Base-by-base conservation (phyloP, 1,140 invertebrate genomes). In the Pseudomyrmex flavicornis region DNA sequence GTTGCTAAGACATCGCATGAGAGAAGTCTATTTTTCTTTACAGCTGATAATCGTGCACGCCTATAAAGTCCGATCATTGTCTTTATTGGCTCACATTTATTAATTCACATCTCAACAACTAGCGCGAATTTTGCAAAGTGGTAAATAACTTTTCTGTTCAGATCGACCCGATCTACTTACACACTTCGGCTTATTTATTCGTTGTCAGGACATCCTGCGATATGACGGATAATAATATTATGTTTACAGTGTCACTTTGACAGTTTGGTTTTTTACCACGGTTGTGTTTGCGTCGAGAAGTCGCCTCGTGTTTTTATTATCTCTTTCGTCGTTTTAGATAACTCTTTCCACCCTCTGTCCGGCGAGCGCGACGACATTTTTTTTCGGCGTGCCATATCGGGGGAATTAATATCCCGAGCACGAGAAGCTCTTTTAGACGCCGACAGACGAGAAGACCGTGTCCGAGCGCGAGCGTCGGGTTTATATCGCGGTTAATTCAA, bases 181-280 rank as follows among this genome's bases (percentile, higher is more conserved):
- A 17, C 17, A 17, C 17, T 17, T 17, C 17, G 17, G 17, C 17
- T 17, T 17, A 17, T 17, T 17, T 17, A 17, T 17, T 17, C 17
- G 17, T 17, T 17, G 17, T 17, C 17, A 17, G 17, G 17, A 17
- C 17, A 17, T 0, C 17, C 17, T 17, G 17, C 0, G n/a, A 17
- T 17, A 17, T 17, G 0, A 89, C 89, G 48, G 52, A 77, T 17
- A 66, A 52, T 89, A 89, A 88, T 84, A 86, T 86, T 72, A 70
- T 72, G 48, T 83, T 70, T 35, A 35, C 5, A 2, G 69, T 72
- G 75, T 68, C 66, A 89, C 80, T 79, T 87, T 76, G 73, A 79
- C 85, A 85, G 87, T 77, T 61, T 26, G 22, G 75, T 56, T 77
- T 66, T 79, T 79, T 35, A 12, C 52, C 2, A 4, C 9, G 10